These are phyloP conservation scores for Amphipyra tragopoginis DNA, from an alignment of 2,888 invertebrate genomes.

Conservation along the genomic window DNA sequence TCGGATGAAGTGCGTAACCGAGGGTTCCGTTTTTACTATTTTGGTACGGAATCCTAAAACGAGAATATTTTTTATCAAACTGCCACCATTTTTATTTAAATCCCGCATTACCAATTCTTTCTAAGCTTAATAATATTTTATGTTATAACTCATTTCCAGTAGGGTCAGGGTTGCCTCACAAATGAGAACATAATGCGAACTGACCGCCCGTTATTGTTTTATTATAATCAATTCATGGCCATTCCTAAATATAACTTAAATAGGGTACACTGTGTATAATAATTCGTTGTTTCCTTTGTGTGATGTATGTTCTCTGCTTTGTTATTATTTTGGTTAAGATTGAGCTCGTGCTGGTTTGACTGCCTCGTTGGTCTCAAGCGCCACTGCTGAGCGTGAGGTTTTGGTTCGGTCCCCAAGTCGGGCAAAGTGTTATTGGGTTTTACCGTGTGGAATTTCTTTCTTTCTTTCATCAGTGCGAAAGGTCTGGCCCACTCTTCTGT, in stretches of 20 bases:
- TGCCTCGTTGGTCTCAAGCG: too few species aligned
- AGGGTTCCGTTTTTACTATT: too few species aligned
- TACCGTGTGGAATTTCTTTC: too few species aligned
- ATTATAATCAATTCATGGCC: conserved; percentile 49
- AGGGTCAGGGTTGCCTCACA: conserved; percentile 42
- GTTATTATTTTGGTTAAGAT: conserved; percentile 2
- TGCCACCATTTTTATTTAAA: conserved; percentile 18
- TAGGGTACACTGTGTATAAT: conserved; percentile 11
- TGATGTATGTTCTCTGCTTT: background rate
- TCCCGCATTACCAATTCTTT: conserved; percentile 32
- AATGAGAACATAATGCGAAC: conserved; percentile 46
- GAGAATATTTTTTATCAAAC: background rate
- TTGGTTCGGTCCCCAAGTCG: too few species aligned
- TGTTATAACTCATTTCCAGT: conserved; percentile 34
- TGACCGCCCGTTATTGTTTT: conserved; percentile 43
- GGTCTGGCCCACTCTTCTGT: too few species aligned
- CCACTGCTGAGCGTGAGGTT: too few species aligned
- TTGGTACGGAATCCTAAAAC: too few species aligned
- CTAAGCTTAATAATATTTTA: conserved; percentile 37
- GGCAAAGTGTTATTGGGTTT: too few species aligned
- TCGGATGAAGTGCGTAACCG: too few species aligned
- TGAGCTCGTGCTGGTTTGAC: too few species aligned
- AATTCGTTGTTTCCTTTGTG: conserved; percentile 6
- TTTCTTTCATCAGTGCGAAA: too few species aligned
- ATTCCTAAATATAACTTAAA: conserved; percentile 40